Percentiles rank a stretch among this genome's conserved stretches.
These are phyloP conservation scores for Melangyna quadrimaculata DNA, from an alignment of 2,888 invertebrate genomes.

Conservation along the genomic window DNA sequence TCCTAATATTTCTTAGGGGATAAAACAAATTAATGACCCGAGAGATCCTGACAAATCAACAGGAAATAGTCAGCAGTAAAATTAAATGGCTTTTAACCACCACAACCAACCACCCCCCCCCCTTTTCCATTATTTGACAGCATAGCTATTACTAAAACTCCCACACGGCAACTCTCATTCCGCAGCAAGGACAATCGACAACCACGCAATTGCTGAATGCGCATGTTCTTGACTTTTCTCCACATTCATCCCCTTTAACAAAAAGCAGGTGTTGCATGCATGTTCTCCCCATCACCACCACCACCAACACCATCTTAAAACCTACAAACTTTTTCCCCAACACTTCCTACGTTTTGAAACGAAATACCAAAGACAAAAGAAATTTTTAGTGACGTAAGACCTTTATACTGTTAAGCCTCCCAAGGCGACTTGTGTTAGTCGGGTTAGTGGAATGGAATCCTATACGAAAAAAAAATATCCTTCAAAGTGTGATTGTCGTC, in stretches of 20 bases:
- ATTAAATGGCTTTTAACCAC: background rate
- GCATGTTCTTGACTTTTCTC: background rate
- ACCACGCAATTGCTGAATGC: conserved; percentile 9
- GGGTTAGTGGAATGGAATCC: conserved; percentile 50
- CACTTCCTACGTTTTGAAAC: background rate
- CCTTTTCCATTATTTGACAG: background rate
- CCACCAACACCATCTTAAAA: background rate
- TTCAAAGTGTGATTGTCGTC: conserved; percentile 57
- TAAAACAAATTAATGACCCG: conserved; percentile 3
- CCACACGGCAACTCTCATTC: conserved; percentile 16
- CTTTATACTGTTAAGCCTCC: conserved; percentile 19
- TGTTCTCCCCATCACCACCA: background rate
- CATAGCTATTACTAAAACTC: background rate
- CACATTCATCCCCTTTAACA: background rate
- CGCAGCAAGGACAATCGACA: background rate
- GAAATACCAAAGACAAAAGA: conserved; percentile 33
- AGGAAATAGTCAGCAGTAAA: conserved; percentile 27
- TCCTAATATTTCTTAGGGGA: conserved; percentile 13
- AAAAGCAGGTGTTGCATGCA: conserved; percentile 29
- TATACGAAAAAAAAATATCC: conserved; percentile 27
- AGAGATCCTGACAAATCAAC: conserved; percentile 31
- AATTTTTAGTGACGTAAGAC: conserved; percentile 53
- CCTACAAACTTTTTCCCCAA: conserved; percentile 8
- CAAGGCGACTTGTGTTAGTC: conserved; percentile 62
- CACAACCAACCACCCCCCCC: background rate